These are phyloP conservation scores for Drosophila santomea DNA, from an alignment of 1,140 invertebrate genomes.

Conservation along the genomic window DNA sequence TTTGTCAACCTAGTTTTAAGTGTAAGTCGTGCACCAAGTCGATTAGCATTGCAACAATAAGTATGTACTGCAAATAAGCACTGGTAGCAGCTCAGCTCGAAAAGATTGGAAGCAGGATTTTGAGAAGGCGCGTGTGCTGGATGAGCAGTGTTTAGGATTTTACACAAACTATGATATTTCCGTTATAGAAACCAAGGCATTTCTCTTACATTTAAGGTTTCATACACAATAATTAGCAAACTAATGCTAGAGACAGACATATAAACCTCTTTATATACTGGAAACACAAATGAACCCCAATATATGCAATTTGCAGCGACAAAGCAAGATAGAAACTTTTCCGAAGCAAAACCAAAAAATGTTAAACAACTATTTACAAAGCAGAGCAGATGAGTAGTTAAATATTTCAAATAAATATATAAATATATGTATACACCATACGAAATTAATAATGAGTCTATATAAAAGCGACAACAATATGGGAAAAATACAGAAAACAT, in stretches of 20 bases:
- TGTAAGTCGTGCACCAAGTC: constrained; percentile 74
- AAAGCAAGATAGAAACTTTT: constrained; percentile 45
- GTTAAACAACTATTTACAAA: constrained; percentile 80
- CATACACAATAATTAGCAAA: constrained; percentile 81
- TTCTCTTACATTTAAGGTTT: constrained; percentile 81
- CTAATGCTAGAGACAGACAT: constrained; percentile 75
- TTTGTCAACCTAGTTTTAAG: constrained; percentile 67
- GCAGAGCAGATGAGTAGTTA: constrained; percentile 70
- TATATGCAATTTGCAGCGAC: constrained; percentile 40
- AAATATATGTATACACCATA: constrained; percentile 54
- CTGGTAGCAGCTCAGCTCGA: constrained; percentile 10
- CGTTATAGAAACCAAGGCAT: constrained; percentile 77
- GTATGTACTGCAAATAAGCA: constrained; percentile 41
- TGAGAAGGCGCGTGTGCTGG: constrained; percentile 3
- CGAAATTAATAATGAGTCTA: constrained; percentile 51
- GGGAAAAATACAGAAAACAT: constrained; percentile 35
- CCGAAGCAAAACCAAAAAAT: constrained; percentile 40
- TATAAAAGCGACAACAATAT: constrained; percentile 64
- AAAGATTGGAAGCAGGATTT: neutral
- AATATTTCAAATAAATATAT: constrained; percentile 73
- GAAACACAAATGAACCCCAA: constrained; percentile 51
- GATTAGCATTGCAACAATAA: constrained; percentile 73
- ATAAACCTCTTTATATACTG: constrained; percentile 66
- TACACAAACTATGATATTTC: constrained; percentile 70
- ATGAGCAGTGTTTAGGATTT: constrained; percentile 33